These are phyloP conservation scores for Melieria crassipennis DNA, from an alignment of 2,888 invertebrate genomes.

Conservation along the genomic window DNA sequence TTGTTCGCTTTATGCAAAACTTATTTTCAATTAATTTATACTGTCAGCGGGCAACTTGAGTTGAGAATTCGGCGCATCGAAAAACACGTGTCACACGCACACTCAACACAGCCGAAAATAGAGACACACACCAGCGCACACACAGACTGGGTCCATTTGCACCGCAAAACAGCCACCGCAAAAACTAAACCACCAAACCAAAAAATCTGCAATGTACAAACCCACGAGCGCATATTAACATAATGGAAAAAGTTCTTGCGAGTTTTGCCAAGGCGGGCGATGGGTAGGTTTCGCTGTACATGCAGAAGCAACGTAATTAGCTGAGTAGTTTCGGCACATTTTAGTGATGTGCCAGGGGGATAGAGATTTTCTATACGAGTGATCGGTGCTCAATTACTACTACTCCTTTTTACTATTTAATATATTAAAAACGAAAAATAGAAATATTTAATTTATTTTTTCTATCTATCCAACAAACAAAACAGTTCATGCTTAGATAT, in stretches of 20 bases:
- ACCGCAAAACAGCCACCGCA: no score
- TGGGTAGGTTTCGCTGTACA: not conserved
- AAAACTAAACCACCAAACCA: no score
- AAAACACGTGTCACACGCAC: not conserved
- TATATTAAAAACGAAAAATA: no score
- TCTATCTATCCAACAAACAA: no score
- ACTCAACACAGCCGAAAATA: not conserved
- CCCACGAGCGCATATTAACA: slow-evolving; percentile 6
- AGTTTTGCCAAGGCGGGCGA: slow-evolving; percentile 8
- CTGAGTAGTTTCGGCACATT: slow-evolving; percentile 6
- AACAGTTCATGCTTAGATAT: no score
- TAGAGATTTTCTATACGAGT: no score
- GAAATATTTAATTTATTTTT: no score
- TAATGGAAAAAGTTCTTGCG: slow-evolving; percentile 21
- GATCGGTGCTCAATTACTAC: no score
- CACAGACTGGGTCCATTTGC: not conserved
- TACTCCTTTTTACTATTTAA: no score
- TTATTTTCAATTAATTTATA: slow-evolving; percentile 23
- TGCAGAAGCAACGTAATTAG: slow-evolving; percentile 9
- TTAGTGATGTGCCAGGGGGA: not conserved
- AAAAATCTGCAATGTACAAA: not conserved
- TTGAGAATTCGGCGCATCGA: slow-evolving; percentile 4
- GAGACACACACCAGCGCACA: not conserved
- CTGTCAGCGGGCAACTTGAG: slow-evolving; percentile 19
- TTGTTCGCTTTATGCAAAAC: not conserved